Percentiles rank a stretch among this genome's conserved stretches.
Evolutionary conservation across 2,888 invertebrate species (phyloP).

Genomic region (Brachypterus glaber): DNA sequence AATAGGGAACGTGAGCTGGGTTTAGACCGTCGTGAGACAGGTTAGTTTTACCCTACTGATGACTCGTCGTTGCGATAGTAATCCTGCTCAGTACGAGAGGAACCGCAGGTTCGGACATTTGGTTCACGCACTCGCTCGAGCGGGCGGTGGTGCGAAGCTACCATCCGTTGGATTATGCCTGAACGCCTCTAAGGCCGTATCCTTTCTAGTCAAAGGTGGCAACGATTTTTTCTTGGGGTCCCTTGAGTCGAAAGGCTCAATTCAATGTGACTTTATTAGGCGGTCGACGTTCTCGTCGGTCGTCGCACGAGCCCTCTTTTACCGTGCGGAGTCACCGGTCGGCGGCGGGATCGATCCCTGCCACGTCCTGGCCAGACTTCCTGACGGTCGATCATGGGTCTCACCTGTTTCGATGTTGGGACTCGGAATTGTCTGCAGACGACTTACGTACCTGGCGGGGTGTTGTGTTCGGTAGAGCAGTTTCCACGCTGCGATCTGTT

Average conservation of each 20-base stretch:
- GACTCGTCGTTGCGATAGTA: slow-evolving; percentile 37
- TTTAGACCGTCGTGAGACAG: slow-evolving; percentile 38
- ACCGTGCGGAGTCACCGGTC: slow-evolving; percentile 35
- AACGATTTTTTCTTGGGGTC: slow-evolving; percentile 38
- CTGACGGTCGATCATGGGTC: slow-evolving; percentile 31
- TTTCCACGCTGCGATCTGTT: slow-evolving; percentile 51
- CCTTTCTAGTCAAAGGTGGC: slow-evolving; percentile 48
- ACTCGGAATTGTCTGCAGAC: slow-evolving; percentile 54
- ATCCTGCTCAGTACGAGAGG: slow-evolving; percentile 43
- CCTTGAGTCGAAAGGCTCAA: slow-evolving; percentile 27
- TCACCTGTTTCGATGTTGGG: slow-evolving; percentile 43
- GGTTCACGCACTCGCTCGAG: slow-evolving; percentile 51
- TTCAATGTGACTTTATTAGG: slow-evolving; percentile 40
- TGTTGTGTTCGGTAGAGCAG: slow-evolving; percentile 53
- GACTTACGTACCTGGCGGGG: slow-evolving; percentile 52
- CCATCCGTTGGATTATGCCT: slow-evolving; percentile 55
- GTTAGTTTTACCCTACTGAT: slow-evolving; percentile 46
- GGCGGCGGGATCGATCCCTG: slow-evolving; percentile 24
- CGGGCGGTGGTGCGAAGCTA: slow-evolving; percentile 57
- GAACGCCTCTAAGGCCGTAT: slow-evolving; percentile 43
- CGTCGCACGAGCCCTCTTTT: slow-evolving; percentile 38
- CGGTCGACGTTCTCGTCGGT: slow-evolving; percentile 33
- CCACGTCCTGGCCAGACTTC: slow-evolving; percentile 20
- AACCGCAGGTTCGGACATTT: slow-evolving; percentile 47
- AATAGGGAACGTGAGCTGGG: slow-evolving; percentile 43